Conservation (phyloP, 2,113 vertebrate species). For the Empidonax alnorum region DNA sequence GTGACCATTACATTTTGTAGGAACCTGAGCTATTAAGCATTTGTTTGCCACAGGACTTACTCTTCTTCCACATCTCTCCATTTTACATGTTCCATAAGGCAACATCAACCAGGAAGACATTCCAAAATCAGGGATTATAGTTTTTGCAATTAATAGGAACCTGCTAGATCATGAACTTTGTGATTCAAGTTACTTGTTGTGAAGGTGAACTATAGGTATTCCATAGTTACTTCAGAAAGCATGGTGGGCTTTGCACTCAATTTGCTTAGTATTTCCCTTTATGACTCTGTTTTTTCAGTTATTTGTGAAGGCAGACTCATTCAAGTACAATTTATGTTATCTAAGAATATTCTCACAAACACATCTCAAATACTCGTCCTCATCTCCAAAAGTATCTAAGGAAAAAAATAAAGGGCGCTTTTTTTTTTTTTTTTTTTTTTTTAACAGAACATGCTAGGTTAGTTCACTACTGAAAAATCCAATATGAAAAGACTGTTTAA, state of each 20-base stretch:
- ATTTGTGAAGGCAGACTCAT: neutral
- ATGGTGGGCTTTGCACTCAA: neutral
- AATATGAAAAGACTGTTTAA: neutral
- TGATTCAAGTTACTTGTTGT: neutral
- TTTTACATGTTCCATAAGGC: neutral
- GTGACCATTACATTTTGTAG: neutral
- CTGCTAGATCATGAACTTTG: neutral
- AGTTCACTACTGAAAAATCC: neutral
- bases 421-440: neutral
- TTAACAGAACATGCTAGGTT: neutral
- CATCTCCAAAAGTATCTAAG: neutral
- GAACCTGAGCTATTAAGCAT: neutral
- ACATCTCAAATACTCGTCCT: neutral
- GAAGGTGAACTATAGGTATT: neutral
- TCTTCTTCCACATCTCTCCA: neutral
- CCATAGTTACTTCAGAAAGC: neutral
- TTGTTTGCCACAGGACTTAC: neutral
- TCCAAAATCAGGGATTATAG: neutral
- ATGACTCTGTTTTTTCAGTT: neutral
- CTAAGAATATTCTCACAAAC: neutral
- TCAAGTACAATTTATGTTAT: fast-evolving
- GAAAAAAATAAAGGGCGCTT: neutral
- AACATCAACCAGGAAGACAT: fast-evolving
- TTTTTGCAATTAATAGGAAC: neutral
- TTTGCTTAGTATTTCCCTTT: neutral